Evolutionary conservation across 92 coral and sea anemone species (phyloP).

Genomic region (Micromussa lordhowensis): DNA sequence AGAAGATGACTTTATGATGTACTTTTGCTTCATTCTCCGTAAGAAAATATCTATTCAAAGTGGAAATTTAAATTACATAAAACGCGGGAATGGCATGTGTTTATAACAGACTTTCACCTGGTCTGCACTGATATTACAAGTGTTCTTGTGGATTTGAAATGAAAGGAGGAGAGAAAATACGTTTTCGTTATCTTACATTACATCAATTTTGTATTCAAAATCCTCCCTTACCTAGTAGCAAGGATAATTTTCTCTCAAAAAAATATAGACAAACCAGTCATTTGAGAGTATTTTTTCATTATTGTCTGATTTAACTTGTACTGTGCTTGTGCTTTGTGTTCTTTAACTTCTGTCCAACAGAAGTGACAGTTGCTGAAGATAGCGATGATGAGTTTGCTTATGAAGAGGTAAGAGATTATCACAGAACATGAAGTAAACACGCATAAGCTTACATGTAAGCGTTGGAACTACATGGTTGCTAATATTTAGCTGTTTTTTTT

Average conservation of each 20-base stretch:
- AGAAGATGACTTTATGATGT: background rate
- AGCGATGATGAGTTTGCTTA: constrained; percentile 97
- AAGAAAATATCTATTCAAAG: background rate
- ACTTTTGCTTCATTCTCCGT: no score
- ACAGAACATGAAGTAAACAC: no score
- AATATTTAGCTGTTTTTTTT: no score
- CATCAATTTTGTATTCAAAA: no score
- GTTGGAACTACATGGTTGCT: no score
- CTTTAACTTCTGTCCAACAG: constrained; percentile 65
- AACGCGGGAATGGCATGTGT: background rate
- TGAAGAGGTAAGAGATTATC: constrained; percentile 82
- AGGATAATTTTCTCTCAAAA: no score
- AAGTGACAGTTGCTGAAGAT: constrained; percentile 92
- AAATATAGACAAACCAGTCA: no score
- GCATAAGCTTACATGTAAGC: background rate
- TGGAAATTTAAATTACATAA: background rate
- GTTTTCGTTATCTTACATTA: no score
- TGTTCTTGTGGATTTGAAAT: background rate
- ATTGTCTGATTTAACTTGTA: no score
- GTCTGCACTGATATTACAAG: background rate
- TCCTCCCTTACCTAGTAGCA: no score
- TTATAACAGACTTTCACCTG: background rate
- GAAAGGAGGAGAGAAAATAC: no score
- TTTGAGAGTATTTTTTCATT: no score
- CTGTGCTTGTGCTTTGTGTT: background rate